Percentiles rank a stretch among this genome's conserved stretches.
Evolutionary conservation across 64 coral and sea anemone species (phyloP).

Genomic region (Acropora tenuis): DNA sequence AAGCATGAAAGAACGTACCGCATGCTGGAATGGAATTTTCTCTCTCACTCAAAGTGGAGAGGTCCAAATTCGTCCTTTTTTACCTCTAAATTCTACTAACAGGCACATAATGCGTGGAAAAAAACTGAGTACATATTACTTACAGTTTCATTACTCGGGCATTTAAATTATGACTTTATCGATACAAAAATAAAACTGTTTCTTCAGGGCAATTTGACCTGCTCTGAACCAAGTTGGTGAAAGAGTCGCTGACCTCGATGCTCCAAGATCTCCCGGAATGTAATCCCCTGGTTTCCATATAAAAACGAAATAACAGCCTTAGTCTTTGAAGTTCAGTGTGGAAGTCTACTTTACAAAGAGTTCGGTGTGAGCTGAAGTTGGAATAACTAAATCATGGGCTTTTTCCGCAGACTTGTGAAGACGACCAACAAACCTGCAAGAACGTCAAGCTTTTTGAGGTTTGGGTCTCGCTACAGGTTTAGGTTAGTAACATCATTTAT

Average conservation of each 20-base stretch:
- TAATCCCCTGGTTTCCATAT: background rate
- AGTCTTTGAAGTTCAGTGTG: background rate
- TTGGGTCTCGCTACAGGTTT: slow-evolving; percentile 94
- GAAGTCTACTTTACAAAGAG: background rate
- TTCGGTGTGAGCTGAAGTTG: background rate
- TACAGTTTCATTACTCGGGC: background rate
- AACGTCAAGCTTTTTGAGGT: slow-evolving; percentile 77
- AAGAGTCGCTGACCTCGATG: background rate
- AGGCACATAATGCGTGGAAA: too few species aligned
- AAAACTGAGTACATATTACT: too few species aligned
- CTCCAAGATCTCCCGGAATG: background rate
- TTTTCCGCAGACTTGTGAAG: slow-evolving; percentile 74
- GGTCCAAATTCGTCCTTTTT: too few species aligned
- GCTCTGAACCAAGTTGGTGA: background rate
- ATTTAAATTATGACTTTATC: background rate
- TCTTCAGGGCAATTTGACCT: background rate
- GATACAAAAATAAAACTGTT: background rate
- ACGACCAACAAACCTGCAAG: slow-evolving; percentile 71
- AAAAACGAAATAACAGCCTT: background rate
- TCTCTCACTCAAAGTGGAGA: too few species aligned
- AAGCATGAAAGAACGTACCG: too few species aligned
- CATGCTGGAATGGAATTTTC: too few species aligned
- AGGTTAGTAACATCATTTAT: slow-evolving; percentile 51
- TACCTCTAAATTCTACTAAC: too few species aligned
- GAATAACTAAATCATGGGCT: background rate